Percentiles rank a stretch among this genome's conserved stretches.
These are phyloP conservation scores for Mandrillus leucophaeus DNA, from an alignment of 2,113 vertebrate species.

Conservation along the genomic window DNA sequence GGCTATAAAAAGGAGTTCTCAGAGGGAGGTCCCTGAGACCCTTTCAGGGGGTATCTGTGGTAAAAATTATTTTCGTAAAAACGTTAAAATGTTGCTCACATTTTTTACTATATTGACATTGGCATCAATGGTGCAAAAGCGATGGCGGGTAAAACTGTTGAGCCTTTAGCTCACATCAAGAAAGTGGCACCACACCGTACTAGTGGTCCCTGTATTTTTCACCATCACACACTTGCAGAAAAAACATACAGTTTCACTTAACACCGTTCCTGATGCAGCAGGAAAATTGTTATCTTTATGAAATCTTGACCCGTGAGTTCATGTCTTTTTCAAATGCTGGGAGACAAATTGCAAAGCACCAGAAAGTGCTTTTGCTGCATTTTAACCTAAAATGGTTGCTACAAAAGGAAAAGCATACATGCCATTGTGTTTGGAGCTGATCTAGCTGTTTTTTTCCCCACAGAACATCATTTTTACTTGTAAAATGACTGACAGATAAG, in stretches of 20 bases:
- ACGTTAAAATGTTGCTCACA: not conserved
- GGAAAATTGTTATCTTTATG: not conserved
- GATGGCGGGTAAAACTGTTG: fast-evolving
- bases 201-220: not conserved
- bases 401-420: not conserved
- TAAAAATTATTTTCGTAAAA: not conserved
- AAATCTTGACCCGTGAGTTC: not conserved
- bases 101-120: not conserved
- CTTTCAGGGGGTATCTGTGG: not conserved
- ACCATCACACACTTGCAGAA: not conserved
- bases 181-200: too few relatives aligned
- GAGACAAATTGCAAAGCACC: not conserved
- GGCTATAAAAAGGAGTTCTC: not conserved
- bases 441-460: not conserved
- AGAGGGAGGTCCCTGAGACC: not conserved
- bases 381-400: not conserved
- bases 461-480: not conserved
- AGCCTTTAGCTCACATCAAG: not conserved
- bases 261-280: not conserved
- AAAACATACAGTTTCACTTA: not conserved
- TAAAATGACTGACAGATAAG: not conserved
- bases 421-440: not conserved
- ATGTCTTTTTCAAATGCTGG: not conserved
- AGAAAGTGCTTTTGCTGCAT: not conserved
- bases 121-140: not conserved